Conservation (phyloP, 2,797 vertebrate genomes). For the Parauchenoglanis punctatus region DNA sequence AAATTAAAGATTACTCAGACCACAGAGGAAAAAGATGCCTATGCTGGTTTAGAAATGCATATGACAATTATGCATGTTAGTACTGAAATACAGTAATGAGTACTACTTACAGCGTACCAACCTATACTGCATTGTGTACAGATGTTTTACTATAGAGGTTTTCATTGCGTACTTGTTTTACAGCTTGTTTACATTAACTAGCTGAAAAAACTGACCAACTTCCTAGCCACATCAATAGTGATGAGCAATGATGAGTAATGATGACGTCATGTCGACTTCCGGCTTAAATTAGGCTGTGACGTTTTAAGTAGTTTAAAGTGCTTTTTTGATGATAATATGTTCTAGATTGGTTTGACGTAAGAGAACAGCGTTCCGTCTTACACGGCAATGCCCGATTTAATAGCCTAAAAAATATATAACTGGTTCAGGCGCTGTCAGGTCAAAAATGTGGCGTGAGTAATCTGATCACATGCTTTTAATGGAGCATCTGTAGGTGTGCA, state of each 20-base stretch:
- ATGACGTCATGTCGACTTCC: slow-evolving; percentile 3
- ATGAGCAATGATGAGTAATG: neutral
- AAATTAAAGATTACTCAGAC: neutral
- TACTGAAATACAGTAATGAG: neutral
- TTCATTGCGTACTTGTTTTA: no score
- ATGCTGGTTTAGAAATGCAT: neutral
- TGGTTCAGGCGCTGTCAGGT: neutral
- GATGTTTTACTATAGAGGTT: neutral
- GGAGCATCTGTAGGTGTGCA: neutral
- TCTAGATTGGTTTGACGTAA: neutral
- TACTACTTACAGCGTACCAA: neutral
- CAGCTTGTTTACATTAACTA: neutral
- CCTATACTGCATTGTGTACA: neutral
- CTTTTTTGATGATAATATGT: neutral
- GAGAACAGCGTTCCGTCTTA: neutral
- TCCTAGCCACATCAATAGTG: neutral
- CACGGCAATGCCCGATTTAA: neutral
- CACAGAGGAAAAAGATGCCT: neutral
- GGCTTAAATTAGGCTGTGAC: neutral
- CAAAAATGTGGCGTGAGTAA: neutral
- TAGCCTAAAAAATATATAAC: no score
- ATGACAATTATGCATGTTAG: neutral
- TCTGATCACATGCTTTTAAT: neutral
- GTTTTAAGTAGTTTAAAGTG: neutral
- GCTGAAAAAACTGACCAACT: neutral